phyloP scores from a whole-genome alignment of 37 sponge, comb jelly and placozoan species.

The Crambe crambe region DNA sequence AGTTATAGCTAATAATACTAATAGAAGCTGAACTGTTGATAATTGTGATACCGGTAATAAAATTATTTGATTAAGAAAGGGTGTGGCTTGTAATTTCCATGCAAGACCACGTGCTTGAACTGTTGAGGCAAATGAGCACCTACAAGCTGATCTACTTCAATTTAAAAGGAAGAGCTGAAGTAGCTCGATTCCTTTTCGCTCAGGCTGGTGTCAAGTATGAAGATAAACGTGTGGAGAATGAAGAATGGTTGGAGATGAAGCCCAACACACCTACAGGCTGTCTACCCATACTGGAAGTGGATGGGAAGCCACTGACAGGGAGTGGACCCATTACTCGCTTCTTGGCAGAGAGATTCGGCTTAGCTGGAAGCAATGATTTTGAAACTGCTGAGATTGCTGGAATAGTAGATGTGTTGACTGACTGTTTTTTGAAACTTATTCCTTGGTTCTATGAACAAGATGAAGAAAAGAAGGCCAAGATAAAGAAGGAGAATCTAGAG shows the following conservation, averaged over 20 bases:
- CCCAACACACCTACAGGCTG: slow-evolving; percentile 54
- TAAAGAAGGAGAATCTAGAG: slow-evolving; percentile 34
- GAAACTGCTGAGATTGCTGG: slow-evolving; percentile 59
- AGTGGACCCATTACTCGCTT: slow-evolving; percentile 44
- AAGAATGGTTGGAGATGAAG: slow-evolving; percentile 47
- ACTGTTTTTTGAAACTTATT: not conserved
- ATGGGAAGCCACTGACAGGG: slow-evolving; percentile 63
- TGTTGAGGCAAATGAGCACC: too few relatives aligned
- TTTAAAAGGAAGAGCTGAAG: slow-evolving; percentile 41
- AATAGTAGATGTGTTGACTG: slow-evolving; percentile 46
- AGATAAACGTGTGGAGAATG: slow-evolving; percentile 23
- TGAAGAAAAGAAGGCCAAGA: slow-evolving; percentile 31
- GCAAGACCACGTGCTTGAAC: too few relatives aligned
- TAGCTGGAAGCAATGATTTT: slow-evolving; percentile 53
- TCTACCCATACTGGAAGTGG: slow-evolving; percentile 67
- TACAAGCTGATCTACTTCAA: slow-evolving; percentile 71
- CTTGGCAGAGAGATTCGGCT: slow-evolving; percentile 49
- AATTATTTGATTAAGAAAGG: too few relatives aligned
- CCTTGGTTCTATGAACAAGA: slow-evolving; percentile 33
- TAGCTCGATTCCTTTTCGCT: slow-evolving; percentile 36
- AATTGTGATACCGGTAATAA: too few relatives aligned
- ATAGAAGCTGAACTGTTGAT: too few relatives aligned
- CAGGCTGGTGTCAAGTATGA: slow-evolving; percentile 50
- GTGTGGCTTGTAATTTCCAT: too few relatives aligned
- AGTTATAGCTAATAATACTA: too few relatives aligned